Evolutionary conservation across 2,797 vertebrate genomes (phyloP), one percentile per base, ranked within the genome.

Genomic region (Ctenopoma multispine): DNA sequence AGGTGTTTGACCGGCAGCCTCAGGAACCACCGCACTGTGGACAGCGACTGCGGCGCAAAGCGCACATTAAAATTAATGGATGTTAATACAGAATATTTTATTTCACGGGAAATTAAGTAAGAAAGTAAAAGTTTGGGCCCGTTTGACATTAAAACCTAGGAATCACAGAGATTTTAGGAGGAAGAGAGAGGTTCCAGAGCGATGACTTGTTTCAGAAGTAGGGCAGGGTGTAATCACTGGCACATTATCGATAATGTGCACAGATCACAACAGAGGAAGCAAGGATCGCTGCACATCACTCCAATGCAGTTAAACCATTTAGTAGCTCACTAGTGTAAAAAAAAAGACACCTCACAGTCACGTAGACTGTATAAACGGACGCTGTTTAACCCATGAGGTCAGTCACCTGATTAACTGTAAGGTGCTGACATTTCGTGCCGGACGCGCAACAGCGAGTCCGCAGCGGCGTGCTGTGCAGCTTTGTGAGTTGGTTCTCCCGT

Each of bases 401-500:
- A 51, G 68, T 68, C 77, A 55, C 67, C 64, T 70, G 75, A 77
- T 75, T 69, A 50, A 76, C 55, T 23, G 12, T 1, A 40, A 63
- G 55, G 74, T 69, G 73, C 60, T 69, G 1, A 63, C 71, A 72
- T 62, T 61, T 72, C 57, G 72, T 48, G 79, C 46, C 54, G 67
- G 60, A 74, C 58, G 55, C 70, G 75, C 65, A 63, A 49, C 47
- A 55, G 17, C 10, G 38, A 41, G 72, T 82, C 72, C 27, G 75
- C 81, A 79, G 80, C 79, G 51, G 59, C 65, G 76, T 56, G 50
- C 61, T 17, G 4, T 20, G 50, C 70, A 51, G 80, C 79, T 64
- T 14, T 62, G 63, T 43, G 85, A 82, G 81, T 75, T 87, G 60
- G 67, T 73, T 83, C 84, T 86, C 69, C 71, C 78, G 49, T 67